Base-by-base conservation (phyloP, 2,888 invertebrate species). In the Ptilodon capucinus region DNA sequence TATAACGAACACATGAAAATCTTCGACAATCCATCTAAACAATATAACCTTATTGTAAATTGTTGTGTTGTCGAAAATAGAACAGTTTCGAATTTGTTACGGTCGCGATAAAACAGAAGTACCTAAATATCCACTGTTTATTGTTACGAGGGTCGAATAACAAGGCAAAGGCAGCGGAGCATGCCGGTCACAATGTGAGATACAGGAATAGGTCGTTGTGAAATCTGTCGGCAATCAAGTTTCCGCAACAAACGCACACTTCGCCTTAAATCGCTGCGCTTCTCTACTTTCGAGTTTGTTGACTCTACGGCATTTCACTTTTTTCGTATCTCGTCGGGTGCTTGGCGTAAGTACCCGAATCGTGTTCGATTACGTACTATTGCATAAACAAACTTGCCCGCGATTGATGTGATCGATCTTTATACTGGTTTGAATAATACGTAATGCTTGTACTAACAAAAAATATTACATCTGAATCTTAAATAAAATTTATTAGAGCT, bases 231-330 rank as follows among this genome's bases (percentile, higher is more conserved):
- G 53, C 58, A 66, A 68, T 65, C 70, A 68, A 66, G 71, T 75
- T 74, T 68, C 74, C 69, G 64, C 65, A 61, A 60, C 67, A 66
- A 69, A 71, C 55, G 65, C 65, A 51, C 46, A 61, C 67, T 55
- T 60, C 69, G 61, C 62, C 74, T 68, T 72, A 73, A 64, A 57
- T 57, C 52, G 53, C 57, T 62, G 59, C 68, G 64, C 71, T 64
- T 73, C 71, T 66, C 70, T 58, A 62, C 78, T 79, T 79, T 79
- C 76, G 58, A 74, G 71, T 73, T 68, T 71, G 71, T 74, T 68
- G 67, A 68, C 72, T 73, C 74, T 73, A 71, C 49, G 59, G 65
- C 77, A 76, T 79, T 80, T 79, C 76, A 76, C 77, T 79, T 80
- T 76, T 71, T 71, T 72, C 69, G 65, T 62, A 53, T 62, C 66